A percentile compares a stretch with the other conserved stretches of the same genome.
phyloP scores from a whole-genome alignment of 53 echinoderm and acorn worm genomes.

The Holothuria leucospilota region DNA sequence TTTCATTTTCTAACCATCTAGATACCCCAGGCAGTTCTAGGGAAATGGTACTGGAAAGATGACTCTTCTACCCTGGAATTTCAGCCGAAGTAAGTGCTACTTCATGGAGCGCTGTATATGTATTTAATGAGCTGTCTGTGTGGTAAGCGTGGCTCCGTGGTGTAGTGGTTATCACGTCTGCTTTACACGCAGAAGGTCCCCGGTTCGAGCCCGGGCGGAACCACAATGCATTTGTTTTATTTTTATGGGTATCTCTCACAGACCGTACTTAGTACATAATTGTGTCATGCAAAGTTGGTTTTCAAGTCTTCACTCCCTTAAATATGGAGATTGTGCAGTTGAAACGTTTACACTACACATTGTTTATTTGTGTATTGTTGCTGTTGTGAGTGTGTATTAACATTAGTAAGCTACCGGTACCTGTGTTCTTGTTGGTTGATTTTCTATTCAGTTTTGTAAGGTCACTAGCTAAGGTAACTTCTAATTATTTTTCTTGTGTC shows the following conservation, averaged over 20 bases:
- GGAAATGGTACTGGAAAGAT: conserved; percentile 97
- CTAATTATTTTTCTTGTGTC: too few species aligned
- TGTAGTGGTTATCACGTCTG: conserved; percentile 99
- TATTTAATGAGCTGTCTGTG: not conserved
- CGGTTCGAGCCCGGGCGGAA: conserved; percentile 95
- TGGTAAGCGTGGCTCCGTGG: conserved; percentile 65
- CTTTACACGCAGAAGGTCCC: conserved; percentile 99
- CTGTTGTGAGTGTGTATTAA: too few species aligned
- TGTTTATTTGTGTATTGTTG: too few species aligned
- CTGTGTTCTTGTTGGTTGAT: too few species aligned
- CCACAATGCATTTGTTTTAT: conserved; percentile 46
- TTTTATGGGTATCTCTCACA: not conserved
- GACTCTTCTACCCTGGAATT: conserved; percentile 82
- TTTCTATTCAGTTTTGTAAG: too few species aligned
- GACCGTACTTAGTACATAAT: too few species aligned
- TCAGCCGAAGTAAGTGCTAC: conserved; percentile 69
- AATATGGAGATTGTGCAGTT: too few species aligned
- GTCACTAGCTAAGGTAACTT: too few species aligned
- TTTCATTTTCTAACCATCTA: conserved; percentile 15
- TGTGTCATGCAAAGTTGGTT: too few species aligned
- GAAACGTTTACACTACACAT: too few species aligned
- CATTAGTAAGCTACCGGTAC: too few species aligned
- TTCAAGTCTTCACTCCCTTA: too few species aligned
- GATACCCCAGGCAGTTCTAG: conserved; percentile 66
- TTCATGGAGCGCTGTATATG: not conserved